Evolutionary conservation across 2,797 vertebrate genomes (phyloP).

Genomic region (Vireo griseus): DNA sequence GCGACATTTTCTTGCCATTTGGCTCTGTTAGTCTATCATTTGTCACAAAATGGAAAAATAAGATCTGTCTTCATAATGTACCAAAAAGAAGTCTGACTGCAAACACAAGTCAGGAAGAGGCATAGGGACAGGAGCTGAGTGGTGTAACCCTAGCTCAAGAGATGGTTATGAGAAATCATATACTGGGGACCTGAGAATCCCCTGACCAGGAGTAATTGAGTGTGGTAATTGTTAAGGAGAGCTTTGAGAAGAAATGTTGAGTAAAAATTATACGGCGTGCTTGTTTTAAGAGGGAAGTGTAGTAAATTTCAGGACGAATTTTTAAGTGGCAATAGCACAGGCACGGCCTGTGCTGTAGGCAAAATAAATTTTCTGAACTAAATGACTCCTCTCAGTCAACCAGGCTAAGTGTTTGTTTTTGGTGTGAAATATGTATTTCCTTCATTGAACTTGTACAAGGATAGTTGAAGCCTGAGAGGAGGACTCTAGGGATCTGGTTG

Average conservation of each 20-base stretch:
- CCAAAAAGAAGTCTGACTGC: conserved; percentile 14
- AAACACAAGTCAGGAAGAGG: conserved; percentile 1
- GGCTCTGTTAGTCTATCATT: conserved; percentile 54
- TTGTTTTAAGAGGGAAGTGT: conserved; percentile 52
- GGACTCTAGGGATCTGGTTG: background rate
- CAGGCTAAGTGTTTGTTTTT: conserved; percentile 26
- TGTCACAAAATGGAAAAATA: conserved; percentile 63
- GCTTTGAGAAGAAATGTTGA: conserved; percentile 21
- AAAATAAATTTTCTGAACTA: conserved; percentile 41
- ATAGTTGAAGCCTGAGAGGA: background rate
- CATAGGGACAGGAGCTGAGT: background rate
- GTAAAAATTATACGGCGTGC: background rate
- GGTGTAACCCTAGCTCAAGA: conserved; percentile 18
- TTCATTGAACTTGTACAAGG: background rate
- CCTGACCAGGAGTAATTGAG: background rate
- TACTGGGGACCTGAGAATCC: conserved; percentile 18
- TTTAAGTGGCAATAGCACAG: conserved; percentile 32
- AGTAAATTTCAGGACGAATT: conserved; percentile 57
- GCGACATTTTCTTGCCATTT: conserved; percentile 46
- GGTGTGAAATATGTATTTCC: conserved; percentile 17
- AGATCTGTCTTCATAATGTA: conserved; percentile 26
- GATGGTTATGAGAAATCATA: conserved; percentile 34
- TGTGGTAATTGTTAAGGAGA: conserved; percentile 32
- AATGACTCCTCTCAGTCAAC: conserved; percentile 38
- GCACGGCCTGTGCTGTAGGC: background rate